These are phyloP conservation scores for Triplophysa tibetana DNA, from an alignment of 2,113 vertebrate genomes.

Conservation along the genomic window DNA sequence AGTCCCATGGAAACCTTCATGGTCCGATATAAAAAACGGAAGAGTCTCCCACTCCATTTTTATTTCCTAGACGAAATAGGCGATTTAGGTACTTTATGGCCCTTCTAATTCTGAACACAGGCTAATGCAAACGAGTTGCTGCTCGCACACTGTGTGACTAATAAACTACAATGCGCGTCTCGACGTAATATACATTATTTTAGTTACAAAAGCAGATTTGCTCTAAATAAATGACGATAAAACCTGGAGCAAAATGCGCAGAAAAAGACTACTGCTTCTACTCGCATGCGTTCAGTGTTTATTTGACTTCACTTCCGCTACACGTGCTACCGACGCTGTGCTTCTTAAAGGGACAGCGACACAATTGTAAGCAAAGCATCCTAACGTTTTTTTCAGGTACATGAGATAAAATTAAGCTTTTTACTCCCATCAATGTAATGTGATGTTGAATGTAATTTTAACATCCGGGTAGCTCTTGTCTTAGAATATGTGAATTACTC, in stretches of 20 bases:
- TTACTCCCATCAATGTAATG: too few species aligned
- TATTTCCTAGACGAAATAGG: too few species aligned
- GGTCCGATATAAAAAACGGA: constrained; percentile 75
- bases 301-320: background rate
- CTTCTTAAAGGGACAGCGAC: constrained; percentile 14
- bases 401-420: too few species aligned
- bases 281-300: constrained; percentile 1
- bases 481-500: too few species aligned
- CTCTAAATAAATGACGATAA: background rate
- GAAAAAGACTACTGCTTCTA: background rate
- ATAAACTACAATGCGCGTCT: background rate
- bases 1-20: constrained; percentile 83
- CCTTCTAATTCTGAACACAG: too few species aligned
- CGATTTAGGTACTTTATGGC: too few species aligned
- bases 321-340: background rate
- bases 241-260: background rate
- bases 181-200: background rate
- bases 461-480: too few species aligned
- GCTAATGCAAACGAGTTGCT: too few species aligned
- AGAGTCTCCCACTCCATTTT: constrained; percentile 56
- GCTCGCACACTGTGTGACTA: too few species aligned
- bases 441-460: too few species aligned
- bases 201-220: background rate
- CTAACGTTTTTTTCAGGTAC: too few species aligned
- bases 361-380: too few species aligned